phyloP scores from a whole-genome alignment of 2,113 vertebrate species.

The Alces alces region DNA sequence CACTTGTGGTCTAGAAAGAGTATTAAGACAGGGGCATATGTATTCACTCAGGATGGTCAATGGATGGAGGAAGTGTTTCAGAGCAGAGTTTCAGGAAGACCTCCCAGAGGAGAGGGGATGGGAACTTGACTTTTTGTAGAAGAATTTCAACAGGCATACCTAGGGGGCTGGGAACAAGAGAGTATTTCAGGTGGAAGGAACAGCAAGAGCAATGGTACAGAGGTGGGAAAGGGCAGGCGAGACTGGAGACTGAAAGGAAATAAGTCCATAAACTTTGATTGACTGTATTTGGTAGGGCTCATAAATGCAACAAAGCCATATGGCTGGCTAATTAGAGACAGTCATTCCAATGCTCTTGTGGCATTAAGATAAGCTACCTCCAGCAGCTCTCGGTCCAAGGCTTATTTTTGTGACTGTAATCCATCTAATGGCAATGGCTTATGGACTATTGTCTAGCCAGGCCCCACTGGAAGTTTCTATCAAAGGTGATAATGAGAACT shows the following conservation, averaged over 20 bases:
- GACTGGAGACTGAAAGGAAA: background rate
- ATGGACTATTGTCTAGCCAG: background rate
- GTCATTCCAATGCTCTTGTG: background rate
- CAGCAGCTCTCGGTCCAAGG: background rate
- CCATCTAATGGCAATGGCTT: background rate
- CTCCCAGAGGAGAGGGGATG: background rate
- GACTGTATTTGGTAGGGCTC: background rate
- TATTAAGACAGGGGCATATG: background rate
- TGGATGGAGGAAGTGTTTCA: background rate
- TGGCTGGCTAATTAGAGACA: constrained; percentile 5
- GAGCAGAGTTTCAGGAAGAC: background rate
- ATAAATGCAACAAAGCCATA: background rate
- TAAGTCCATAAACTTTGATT: background rate
- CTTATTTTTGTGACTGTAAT: background rate
- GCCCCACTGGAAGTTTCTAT: background rate
- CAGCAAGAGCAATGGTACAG: background rate
- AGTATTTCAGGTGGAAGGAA: background rate
- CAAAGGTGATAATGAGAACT: constrained; percentile 21
- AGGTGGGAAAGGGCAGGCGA: background rate
- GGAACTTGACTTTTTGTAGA: background rate
- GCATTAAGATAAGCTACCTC: background rate
- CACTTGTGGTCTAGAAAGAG: background rate
- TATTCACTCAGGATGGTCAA: background rate
- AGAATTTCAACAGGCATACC: background rate
- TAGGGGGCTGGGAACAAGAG: background rate